Percentiles rank a stretch among this genome's conserved stretches.
Conservation (phyloP, 1,140 invertebrate genomes). For the Drosophila subpulchrella region DNA sequence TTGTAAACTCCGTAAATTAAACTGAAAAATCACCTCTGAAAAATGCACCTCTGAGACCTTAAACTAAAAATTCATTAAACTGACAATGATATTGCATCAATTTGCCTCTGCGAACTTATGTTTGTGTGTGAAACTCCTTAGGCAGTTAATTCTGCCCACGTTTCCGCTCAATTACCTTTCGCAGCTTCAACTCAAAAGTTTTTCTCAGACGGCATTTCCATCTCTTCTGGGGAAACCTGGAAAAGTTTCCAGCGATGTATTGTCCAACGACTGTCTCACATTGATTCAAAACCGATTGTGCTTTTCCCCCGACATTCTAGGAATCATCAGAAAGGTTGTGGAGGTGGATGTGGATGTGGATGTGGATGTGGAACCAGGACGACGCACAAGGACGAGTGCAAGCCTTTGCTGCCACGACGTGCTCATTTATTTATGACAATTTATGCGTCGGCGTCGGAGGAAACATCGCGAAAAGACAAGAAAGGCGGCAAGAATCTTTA, state of each 20-base stretch:
- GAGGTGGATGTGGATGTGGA: too few relatives aligned
- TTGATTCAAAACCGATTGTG: conserved; percentile 2
- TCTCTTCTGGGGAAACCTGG: background rate
- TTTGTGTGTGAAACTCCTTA: conserved; percentile 1
- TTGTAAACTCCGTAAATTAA: background rate
- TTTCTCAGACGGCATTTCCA: background rate
- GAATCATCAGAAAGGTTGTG: background rate
- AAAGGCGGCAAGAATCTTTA: conserved; percentile 64
- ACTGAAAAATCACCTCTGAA: background rate
- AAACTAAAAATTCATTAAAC: background rate
- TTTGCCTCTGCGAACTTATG: background rate
- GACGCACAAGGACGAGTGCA: conserved; percentile 14
- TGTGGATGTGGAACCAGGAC: too few relatives aligned
- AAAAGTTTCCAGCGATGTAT: conserved; percentile 26
- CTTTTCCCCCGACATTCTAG: background rate
- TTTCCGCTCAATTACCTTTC: conserved; percentile 78
- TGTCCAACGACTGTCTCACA: conserved; percentile 6
- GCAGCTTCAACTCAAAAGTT: conserved; percentile 30
- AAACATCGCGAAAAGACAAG: conserved; percentile 34
- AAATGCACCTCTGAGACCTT: too few relatives aligned
- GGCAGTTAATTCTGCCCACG: conserved; percentile 67
- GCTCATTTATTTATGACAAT: conserved; percentile 58
- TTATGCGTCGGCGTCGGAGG: conserved; percentile 29
- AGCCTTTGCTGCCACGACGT: conserved; percentile 30
- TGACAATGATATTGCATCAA: background rate